A percentile compares a stretch with the other conserved stretches of the same genome.
Conservation (phyloP, 92 coral and sea anemone genomes). For the Porites cylindrica region DNA sequence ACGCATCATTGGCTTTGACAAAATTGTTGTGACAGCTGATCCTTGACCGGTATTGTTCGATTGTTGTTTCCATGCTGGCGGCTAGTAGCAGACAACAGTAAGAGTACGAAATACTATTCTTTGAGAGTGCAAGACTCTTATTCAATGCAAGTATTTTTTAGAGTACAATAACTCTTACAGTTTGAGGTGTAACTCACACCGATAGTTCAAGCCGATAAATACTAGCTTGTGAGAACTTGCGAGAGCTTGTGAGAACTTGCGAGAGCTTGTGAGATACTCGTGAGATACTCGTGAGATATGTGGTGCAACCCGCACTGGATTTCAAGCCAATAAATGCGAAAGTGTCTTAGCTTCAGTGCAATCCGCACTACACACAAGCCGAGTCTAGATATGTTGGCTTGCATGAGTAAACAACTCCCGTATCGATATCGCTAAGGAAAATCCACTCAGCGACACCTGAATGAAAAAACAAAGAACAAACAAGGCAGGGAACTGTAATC, state of each 20-base stretch:
- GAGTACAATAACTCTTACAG: constrained; percentile 30
- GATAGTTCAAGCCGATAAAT: constrained; percentile 32
- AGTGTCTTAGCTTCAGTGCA: constrained; percentile 37
- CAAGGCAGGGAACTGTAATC: background rate
- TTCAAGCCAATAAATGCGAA: constrained; percentile 10
- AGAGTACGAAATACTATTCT: no score
- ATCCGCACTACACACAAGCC: constrained; percentile 32
- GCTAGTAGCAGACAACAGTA: constrained; percentile 13
- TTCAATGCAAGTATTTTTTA: constrained; percentile 26
- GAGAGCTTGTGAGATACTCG: constrained; percentile 42
- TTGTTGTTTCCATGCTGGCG: constrained; percentile 18
- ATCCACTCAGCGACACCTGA: constrained; percentile 16
- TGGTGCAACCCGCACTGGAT: constrained; percentile 18
- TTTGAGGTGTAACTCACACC: constrained; percentile 26
- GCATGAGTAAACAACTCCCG: constrained; percentile 3
- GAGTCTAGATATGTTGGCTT: constrained; percentile 15
- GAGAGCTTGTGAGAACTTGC: constrained; percentile 30
- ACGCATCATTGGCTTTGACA: background rate
- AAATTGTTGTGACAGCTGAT: constrained; percentile 10
- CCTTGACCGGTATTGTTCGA: constrained; percentile 22
- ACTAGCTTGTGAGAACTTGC: background rate
- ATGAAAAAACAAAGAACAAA: constrained; percentile 13
- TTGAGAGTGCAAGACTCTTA: constrained; percentile 9
- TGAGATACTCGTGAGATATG: constrained; percentile 22
- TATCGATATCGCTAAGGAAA: background rate